Base-by-base conservation (phyloP, 2,888 invertebrate species). In the Tolmerus cingulatus region DNA sequence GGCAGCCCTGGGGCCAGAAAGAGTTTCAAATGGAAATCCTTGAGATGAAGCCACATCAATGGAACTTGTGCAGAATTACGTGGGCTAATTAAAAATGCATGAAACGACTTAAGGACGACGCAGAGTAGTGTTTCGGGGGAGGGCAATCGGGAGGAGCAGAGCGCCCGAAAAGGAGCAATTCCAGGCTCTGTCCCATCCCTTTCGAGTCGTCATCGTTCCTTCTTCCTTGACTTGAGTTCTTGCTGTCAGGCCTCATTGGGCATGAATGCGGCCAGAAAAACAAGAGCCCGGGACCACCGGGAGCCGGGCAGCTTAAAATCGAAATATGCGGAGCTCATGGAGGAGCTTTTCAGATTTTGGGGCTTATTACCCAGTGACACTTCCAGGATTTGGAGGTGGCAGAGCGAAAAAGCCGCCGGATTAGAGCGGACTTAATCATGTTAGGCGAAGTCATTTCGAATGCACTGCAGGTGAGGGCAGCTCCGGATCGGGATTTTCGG, bases 61-160 rank as follows among this genome's bases (percentile, higher is more conserved):
- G 86, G 30, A 79, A 79, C 57, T 79, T 79, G 55, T 86, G 19
- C 86, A 88, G 86, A 86, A 87, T 85, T 86, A 88, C 87, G 87
- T 87, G 87, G 86, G 51, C 87, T 88, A 87, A 88, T 88, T 88
- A 88, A 88, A 87, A 88, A 88, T 88, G 87, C 88, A 88, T 87
- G 87, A 87, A 88, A 87, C 82, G 86, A 87, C 87, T 87, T 87
- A 86, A 82, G 87, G 76, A 81, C 87, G 74, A 85, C 43, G 43
- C 85, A n/a, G 43, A 85, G 74, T 46, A 85, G 85, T 85, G 85
- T 74, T 85, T 85, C 74, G 40, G 51, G 16, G n/a, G n/a, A 2
- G 82, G 34, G 57, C 40, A 37, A 82, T 37, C 14, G 76, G 82
- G 66, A 9, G 40, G 55, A 5, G 23, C 16, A 37, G 34, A 66